Evolutionary conservation across 2,113 vertebrate genomes (phyloP).

Genomic region (Rhynchomys soricoides): DNA sequence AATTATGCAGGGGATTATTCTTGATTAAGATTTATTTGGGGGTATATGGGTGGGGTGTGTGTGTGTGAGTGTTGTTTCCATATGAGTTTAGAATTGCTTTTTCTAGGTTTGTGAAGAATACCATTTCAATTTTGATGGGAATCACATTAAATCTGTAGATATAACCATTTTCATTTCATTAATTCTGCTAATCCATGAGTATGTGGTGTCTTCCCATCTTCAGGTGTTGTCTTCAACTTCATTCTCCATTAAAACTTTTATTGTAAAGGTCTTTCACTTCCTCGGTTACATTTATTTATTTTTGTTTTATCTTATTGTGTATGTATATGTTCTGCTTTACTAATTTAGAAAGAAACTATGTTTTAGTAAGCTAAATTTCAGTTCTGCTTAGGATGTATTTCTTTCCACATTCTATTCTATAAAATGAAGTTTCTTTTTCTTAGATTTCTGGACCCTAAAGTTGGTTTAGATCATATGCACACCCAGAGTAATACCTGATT

Average conservation of each 20-base stretch:
- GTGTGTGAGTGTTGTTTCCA: neutral
- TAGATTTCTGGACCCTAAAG: conserved; percentile 14
- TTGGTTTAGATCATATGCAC: neutral
- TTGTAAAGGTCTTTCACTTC: neutral
- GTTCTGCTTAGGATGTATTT: conserved; percentile 45
- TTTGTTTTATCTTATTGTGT: neutral
- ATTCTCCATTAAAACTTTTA: neutral
- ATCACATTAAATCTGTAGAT: neutral
- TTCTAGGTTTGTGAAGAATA: neutral
- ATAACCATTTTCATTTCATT: neutral
- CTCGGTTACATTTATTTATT: neutral
- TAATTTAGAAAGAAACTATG: conserved; percentile 30
- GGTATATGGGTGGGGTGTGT: neutral
- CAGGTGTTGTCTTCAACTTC: neutral
- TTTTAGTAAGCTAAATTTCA: conserved; percentile 11
- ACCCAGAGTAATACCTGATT: neutral
- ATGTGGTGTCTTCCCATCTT: neutral
- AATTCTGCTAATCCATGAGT: neutral
- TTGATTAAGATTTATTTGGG: neutral
- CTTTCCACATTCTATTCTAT: conserved; percentile 2
- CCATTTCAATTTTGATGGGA: neutral
- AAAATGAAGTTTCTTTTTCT: conserved; percentile 52
- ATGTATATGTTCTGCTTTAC: conserved; percentile 33
- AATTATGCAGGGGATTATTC: neutral
- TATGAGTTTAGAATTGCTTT: neutral